Percentiles rank a stretch among this genome's conserved stretches.
These are phyloP conservation scores for Brachyptera risi DNA, from an alignment of 2,888 invertebrate species.

Conservation along the genomic window DNA sequence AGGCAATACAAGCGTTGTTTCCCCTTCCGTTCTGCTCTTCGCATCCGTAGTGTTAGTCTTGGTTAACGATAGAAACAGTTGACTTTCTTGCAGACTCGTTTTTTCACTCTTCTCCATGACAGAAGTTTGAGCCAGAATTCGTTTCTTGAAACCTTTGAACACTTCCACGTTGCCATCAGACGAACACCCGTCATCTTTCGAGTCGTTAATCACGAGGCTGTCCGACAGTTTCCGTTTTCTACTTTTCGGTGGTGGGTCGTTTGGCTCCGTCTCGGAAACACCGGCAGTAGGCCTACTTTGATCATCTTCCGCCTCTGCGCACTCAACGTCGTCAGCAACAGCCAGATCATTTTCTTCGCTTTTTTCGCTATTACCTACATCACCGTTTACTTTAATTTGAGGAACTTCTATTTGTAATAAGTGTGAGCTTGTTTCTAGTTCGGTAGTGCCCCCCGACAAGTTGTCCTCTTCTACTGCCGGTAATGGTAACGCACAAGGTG, in stretches of 20 bases:
- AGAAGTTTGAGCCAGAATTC: conserved; percentile 21
- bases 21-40: too few relatives aligned
- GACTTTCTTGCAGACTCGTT: too few relatives aligned
- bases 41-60: too few relatives aligned
- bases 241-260: not conserved
- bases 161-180: not conserved
- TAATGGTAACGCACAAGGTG: too few relatives aligned
- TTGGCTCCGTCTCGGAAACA: too few relatives aligned
- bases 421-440: not conserved
- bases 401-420: conserved; percentile 16
- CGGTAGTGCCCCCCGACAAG: not conserved
- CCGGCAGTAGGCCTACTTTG: too few relatives aligned
- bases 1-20: too few relatives aligned
- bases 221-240: conserved; percentile 1
- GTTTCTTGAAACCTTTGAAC: conserved; percentile 28
- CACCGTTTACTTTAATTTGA: conserved; percentile 27
- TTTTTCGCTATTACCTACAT: conserved; percentile 14
- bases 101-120: too few relatives aligned
- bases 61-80: too few relatives aligned
- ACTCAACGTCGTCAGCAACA: not conserved
- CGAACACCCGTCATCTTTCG: not conserved
- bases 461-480: too few relatives aligned
- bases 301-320: too few relatives aligned
- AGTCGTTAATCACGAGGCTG: not conserved
- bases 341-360: not conserved